A percentile compares a stretch with the other conserved stretches of the same genome.
Conservation (phyloP, 2,113 vertebrate genomes). For the Saccopteryx leptura region DNA sequence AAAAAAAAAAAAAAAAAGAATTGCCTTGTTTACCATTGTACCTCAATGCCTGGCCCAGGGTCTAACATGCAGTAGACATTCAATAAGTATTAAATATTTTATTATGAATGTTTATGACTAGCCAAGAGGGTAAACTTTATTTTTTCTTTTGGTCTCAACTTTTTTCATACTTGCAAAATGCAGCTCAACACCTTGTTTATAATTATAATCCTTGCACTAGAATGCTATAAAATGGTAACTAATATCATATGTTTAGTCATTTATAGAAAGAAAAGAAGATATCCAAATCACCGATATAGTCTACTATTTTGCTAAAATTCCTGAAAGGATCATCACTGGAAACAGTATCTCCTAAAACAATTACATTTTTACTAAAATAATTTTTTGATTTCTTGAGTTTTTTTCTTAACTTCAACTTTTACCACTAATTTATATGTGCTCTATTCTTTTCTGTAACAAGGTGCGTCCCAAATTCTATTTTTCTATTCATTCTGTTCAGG, state of each 20-base stretch:
- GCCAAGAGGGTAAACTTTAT: not conserved
- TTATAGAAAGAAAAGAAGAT: conserved; percentile 8
- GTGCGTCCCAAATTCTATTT: conserved; percentile 7
- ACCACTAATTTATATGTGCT: not conserved
- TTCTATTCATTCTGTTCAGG: conserved; percentile 68
- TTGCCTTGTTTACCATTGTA: not conserved
- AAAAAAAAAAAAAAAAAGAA: not conserved
- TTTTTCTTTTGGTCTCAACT: not conserved
- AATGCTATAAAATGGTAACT: not conserved
- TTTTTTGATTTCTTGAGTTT: not conserved
- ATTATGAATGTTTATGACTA: not conserved
- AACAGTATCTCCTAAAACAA: not conserved
- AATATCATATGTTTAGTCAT: not conserved
- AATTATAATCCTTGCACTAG: not conserved
- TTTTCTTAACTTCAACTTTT: conserved; percentile 43
- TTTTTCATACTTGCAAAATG: conserved; percentile 41
- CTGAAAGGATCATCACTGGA: not conserved
- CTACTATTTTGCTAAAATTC: conserved; percentile 45
- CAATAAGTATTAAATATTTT: conserved; percentile 15
- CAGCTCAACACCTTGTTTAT: conserved; percentile 15
- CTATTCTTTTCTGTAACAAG: not conserved
- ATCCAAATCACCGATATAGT: not conserved
- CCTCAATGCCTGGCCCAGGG: not conserved
- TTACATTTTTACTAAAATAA: conserved; percentile 58
- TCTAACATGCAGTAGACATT: not conserved